Evolutionary conservation across 2,113 vertebrate species (phyloP).

Genomic region (Chrysemys picta): DNA sequence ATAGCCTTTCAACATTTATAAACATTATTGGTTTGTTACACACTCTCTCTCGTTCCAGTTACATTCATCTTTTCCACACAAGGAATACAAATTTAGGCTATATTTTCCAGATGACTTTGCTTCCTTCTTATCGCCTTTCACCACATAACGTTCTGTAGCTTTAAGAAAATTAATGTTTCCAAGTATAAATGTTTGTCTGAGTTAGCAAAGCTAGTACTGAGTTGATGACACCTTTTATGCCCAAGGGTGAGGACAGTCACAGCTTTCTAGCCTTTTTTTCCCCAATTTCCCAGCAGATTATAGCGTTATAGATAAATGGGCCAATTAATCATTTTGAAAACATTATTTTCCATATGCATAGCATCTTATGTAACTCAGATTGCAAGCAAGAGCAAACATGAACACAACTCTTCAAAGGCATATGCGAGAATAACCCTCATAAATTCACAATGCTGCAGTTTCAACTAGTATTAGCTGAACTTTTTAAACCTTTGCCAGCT

Average conservation of each 20-base stretch:
- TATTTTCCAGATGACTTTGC: constrained; percentile 67
- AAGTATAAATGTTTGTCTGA: constrained; percentile 58
- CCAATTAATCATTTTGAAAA: neutral
- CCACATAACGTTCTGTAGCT: constrained; percentile 53
- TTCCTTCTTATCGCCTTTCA: constrained; percentile 66
- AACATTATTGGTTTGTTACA: constrained; percentile 55
- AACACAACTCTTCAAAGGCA: neutral
- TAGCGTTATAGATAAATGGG: neutral
- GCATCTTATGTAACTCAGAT: neutral
- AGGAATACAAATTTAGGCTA: constrained; percentile 61
- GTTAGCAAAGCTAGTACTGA: neutral
- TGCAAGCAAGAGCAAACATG: neutral
- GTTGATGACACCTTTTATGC: neutral
- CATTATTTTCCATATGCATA: neutral
- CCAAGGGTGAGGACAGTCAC: neutral
- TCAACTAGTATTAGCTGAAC: neutral
- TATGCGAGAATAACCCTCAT: neutral
- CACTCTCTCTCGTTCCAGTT: constrained; percentile 24
- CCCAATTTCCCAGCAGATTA: neutral
- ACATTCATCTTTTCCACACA: constrained; percentile 63
- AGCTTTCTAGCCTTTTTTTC: neutral
- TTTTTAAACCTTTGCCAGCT: neutral
- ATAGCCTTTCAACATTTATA: constrained; percentile 46
- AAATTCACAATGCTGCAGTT: neutral
- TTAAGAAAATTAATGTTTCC: constrained; percentile 69